These are phyloP conservation scores for Trematomus bernacchii DNA, from an alignment of 2,797 vertebrate species.

Conservation along the genomic window DNA sequence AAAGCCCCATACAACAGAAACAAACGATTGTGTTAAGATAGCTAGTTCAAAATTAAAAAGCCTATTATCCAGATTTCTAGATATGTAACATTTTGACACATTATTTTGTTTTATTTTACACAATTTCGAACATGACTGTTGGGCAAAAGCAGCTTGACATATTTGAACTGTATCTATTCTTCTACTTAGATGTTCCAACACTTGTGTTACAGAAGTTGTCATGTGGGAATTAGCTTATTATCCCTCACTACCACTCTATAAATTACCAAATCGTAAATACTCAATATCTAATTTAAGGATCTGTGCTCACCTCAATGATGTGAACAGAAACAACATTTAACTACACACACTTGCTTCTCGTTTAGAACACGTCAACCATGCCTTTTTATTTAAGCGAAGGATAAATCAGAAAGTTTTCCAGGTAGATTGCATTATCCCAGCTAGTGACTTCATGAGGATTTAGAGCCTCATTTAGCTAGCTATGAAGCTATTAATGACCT, in stretches of 20 bases:
- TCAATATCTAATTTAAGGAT: neutral
- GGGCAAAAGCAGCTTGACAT: neutral
- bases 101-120: neutral
- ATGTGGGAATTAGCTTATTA: neutral
- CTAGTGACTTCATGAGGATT: too few relatives aligned
- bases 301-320: too few relatives aligned
- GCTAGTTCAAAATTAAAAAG: neutral
- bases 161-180: neutral
- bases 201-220: neutral
- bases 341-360: too few relatives aligned
- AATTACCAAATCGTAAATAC: neutral
- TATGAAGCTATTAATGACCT: too few relatives aligned
- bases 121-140: neutral
- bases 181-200: neutral
- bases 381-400: too few relatives aligned
- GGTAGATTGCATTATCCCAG: too few relatives aligned
- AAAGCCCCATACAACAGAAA: neutral
- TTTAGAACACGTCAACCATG: too few relatives aligned
- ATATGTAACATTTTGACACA: neutral
- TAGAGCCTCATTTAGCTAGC: too few relatives aligned
- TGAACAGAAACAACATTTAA: too few relatives aligned
- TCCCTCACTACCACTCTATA: neutral
- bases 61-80: neutral
- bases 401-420: too few relatives aligned
- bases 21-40: neutral